Base-by-base conservation (phyloP, 1,140 invertebrate species). In the Ylistrum balloti region DNA sequence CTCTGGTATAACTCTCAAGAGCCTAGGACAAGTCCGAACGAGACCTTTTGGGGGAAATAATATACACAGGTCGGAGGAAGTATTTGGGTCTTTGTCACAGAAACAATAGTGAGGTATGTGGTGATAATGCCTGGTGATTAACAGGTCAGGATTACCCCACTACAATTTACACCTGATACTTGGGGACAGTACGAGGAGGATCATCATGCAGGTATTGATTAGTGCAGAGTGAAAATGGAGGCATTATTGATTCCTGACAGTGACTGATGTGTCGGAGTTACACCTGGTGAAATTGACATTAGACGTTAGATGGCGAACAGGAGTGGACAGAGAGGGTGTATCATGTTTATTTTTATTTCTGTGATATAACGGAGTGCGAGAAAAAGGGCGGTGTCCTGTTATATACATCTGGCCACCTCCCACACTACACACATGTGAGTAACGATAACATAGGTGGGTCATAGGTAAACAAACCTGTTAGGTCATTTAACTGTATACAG, bases 1-100 rank as follows among this genome's bases (percentile, higher is more conserved):
- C 56, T 74, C 56, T 74, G 56, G 56, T n/a, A 74, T 74, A 74
- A 74, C 56, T 28, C 56, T 74, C 56, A 28, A 74, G 56, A 74
- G 56, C 56, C 2, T 0, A 17, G 22, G 56, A 74, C 56, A 74
- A 74, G 56, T 74, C 56, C 56, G n/a, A 74, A 74, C 56, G 56
- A 22, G 28, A n/a, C 56, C 56, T 74, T 74, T 74, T 2, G 9
- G 28, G 22, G 3, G 20, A 22, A 74, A 28, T n/a, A n/a, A 74
- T 74, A 74, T 28, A 74, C 56, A 74, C 56, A n/a, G 1, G n/a
- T 74, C n/a, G 9, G 56, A 74, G 56, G 56, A 74, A 74, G 9
- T 74, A 74, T 74, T 74, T 74, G 56, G 22, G 22, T n/a, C 56
- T 28, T 74, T 74, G 56, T 74, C 22, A 74, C 1, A 74, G 56